A percentile compares a stretch with the other conserved stretches of the same genome.
Evolutionary conservation across 2,888 invertebrate species (phyloP).

Genomic region (Brachylomia viminalis): DNA sequence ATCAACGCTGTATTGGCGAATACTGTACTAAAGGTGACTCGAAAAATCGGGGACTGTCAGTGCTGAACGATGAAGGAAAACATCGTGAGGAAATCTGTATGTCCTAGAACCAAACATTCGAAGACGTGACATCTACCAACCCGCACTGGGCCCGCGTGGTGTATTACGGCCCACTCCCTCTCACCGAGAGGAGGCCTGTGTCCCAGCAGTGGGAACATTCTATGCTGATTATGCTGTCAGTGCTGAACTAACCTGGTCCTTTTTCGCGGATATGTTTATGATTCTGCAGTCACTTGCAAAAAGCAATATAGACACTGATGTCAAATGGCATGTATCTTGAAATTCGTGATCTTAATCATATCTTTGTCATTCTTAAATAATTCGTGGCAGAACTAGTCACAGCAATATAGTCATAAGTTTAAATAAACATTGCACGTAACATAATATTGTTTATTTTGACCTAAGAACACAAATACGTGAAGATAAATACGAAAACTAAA

Average conservation of each 20-base stretch:
- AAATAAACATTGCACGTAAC: constrained; percentile 52
- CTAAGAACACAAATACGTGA: constrained; percentile 43
- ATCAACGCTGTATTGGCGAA: not conserved
- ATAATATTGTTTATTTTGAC: constrained; percentile 59
- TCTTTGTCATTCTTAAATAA: constrained; percentile 27
- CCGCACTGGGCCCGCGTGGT: no score
- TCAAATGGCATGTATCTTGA: constrained; percentile 14
- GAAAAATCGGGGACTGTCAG: no score
- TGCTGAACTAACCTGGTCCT: not conserved
- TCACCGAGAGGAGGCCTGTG: no score
- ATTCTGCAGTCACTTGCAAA: not conserved
- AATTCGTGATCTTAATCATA: constrained; percentile 22
- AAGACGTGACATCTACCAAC: no score
- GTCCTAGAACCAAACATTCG: no score
- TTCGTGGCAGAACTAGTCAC: constrained; percentile 45
- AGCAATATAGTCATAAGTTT: constrained; percentile 51
- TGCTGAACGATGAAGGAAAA: no score
- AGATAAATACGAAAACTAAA: constrained; percentile 54
- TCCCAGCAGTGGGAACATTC: no score
- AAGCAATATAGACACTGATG: not conserved
- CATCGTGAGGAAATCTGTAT: no score
- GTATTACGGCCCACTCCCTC: no score
- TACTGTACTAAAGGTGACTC: not conserved
- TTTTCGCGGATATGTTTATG: not conserved
- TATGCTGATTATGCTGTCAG: no score